Base-by-base conservation (phyloP, 1,140 invertebrate species). In the Colletes latitarsis region DNA sequence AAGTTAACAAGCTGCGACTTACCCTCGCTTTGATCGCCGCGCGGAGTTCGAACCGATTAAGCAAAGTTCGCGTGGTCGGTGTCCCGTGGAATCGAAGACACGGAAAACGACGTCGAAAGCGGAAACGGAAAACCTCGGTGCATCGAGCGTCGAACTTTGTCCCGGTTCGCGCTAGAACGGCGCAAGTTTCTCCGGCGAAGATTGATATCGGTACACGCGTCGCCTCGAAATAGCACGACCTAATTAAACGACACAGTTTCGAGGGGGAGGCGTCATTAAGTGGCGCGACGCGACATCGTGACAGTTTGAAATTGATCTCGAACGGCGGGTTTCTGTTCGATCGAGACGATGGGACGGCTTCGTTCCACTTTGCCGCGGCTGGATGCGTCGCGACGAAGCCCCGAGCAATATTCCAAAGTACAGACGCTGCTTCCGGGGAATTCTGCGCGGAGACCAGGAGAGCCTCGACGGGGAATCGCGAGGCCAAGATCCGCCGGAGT, bases 1-100 rank as follows among this genome's bases (percentile, higher is more conserved):
- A 39, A 49, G 67, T 58, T 83, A 83, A 82, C 75, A 78, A 79
- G 74, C 60, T 64, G 41, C 57, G 68, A 84, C 57, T 67, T 30
- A 14, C 39, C 6, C n/a, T 14, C 17, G 73, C 60, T 14, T 21
- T 0, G 9, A 8, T 63, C 43, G 64, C 17, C 10, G 41, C 43
- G 30, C 9, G 6, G 43, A 3, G 43, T 6, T 46, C 9, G 43
- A 46, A 46, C 43, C 43, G 43, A 46, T 46, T 6, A 3, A 9
- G 43, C 43, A 9, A 46, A 46, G 43, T 46, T 53, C 12, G 21
- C 30, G 2, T 39, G 6, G 14, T 17, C 12, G 64, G n/a, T 6
- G 12, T 1, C 17, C 4, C 41, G 43, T 17, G 49, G 41, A 17
- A 30, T 19, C 15, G n/a, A 46, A 46, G 30, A 30, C 30, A 30